Evolutionary conservation across 2,113 vertebrate genomes (phyloP).

Genomic region (Crotophaga sulcirostris): DNA sequence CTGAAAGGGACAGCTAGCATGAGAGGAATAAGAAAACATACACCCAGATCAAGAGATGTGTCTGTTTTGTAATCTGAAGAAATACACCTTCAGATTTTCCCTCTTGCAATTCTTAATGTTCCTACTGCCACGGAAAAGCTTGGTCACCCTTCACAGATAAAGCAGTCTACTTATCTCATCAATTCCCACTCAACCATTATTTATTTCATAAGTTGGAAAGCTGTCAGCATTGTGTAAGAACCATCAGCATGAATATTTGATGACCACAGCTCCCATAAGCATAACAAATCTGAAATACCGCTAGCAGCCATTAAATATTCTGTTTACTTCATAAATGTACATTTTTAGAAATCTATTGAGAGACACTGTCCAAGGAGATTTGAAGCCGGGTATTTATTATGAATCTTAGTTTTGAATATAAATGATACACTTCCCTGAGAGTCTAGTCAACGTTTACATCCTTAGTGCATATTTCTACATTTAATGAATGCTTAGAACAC

Average conservation of each 20-base stretch:
- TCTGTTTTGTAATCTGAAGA: background rate
- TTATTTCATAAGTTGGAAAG: constrained; percentile 57
- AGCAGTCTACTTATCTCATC: constrained; percentile 32
- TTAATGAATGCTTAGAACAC: background rate
- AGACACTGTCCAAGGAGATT: constrained; percentile 47
- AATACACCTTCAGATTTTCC: background rate
- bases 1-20: background rate
- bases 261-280: constrained; percentile 49
- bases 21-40: constrained; percentile 16
- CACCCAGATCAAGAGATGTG: background rate
- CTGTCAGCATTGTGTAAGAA: constrained; percentile 55
- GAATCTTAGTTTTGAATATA: constrained; percentile 28
- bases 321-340: constrained; percentile 63
- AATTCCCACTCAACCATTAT: constrained; percentile 39
- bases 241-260: constrained; percentile 65
- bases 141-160: constrained; percentile 43
- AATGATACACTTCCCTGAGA: constrained; percentile 12
- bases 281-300: constrained; percentile 49
- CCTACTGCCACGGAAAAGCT: background rate
- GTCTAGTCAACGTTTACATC: constrained; percentile 32
- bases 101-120: background rate
- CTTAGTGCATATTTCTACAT: constrained; percentile 1
- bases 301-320: constrained; percentile 61
- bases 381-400: constrained; percentile 44
- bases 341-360: constrained; percentile 51